Base-by-base conservation (phyloP, 2,888 invertebrate genomes). In the Noctua fimbriata region DNA sequence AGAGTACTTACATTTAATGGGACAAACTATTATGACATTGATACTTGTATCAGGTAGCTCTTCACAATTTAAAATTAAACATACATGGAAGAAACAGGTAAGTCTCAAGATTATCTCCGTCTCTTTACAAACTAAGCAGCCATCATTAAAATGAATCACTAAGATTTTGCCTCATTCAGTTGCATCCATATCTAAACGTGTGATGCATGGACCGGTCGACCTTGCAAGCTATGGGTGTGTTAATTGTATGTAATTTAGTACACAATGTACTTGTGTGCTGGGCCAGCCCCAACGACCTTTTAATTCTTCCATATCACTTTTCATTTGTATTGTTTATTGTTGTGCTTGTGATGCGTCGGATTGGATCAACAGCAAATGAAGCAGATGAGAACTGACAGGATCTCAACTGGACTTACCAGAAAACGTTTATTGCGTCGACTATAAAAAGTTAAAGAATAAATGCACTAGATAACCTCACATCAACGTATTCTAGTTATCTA, bases 151-250 rank as follows among this genome's bases (percentile, higher is more conserved):
- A 32, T 71, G 49, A 79, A 73, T 77, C 36, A 71, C 82, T 63
- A 82, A 83, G 76, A 69, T 78, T 75, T 71, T 87, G 82, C 74
- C 78, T 79, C 74, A 81, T 73, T 87, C 76, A 76, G 81, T 72
- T 80, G 82, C 83, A 79, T 80, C 73, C 73, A 80, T 82, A 87
- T 76, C 76, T 87, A 87, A 80, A 77, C 81, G 84, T 86, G 71
- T 66, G 88, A 84, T 90, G 90, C 83, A 91, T 83, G 84, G 80
- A 92, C 88, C 80, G 75, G 89, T 85, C 88, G 91, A 88, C 92
- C 93, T 92, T 92, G 92, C 73, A 73, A 65, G 81, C 86, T 87
- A 88, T 91, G 87, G 85, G 85, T 85, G 89, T 90, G 87, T 73
- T 90, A 89, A 91, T 92, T 89, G 88, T 82, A 85, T 84, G 85